Evolutionary conservation across 2,888 invertebrate genomes (phyloP).

Genomic region (Thymelicus acteon): DNA sequence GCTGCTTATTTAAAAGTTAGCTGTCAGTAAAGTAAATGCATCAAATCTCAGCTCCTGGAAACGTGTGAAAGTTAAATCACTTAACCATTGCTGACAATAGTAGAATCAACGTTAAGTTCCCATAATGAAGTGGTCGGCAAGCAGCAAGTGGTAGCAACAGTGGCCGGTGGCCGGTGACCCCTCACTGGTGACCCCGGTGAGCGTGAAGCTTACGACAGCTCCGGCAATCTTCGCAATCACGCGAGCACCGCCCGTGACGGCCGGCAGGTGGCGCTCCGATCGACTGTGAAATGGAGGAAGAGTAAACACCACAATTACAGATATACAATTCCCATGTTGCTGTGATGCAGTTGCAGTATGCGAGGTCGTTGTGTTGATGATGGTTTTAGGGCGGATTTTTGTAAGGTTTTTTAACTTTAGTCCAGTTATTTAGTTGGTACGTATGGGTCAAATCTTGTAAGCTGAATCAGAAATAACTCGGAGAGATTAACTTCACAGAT

Average conservation of each 20-base stretch:
- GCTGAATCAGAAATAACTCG: no score
- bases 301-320: not conserved
- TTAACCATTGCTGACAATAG: not conserved
- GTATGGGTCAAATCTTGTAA: no score
- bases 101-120: conserved; percentile 1
- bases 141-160: not conserved
- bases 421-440: no score
- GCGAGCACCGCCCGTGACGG: conserved; percentile 36
- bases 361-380: no score
- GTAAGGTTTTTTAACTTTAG: no score
- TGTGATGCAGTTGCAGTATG: no score
- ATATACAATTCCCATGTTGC: not conserved
- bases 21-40: not conserved
- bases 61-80: not conserved
- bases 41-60: not conserved
- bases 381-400: no score
- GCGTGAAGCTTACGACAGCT: conserved; percentile 23
- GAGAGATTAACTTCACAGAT: no score
- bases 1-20: no score
- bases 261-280: conserved; percentile 37
- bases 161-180: no score
- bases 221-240: conserved; percentile 21
- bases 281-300: conserved; percentile 38
- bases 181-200: not conserved
- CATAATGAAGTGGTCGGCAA: not conserved